A percentile compares a stretch with the other conserved stretches of the same genome.
phyloP scores from a whole-genome alignment of 2,113 vertebrate genomes.

The Riparia riparia region DNA sequence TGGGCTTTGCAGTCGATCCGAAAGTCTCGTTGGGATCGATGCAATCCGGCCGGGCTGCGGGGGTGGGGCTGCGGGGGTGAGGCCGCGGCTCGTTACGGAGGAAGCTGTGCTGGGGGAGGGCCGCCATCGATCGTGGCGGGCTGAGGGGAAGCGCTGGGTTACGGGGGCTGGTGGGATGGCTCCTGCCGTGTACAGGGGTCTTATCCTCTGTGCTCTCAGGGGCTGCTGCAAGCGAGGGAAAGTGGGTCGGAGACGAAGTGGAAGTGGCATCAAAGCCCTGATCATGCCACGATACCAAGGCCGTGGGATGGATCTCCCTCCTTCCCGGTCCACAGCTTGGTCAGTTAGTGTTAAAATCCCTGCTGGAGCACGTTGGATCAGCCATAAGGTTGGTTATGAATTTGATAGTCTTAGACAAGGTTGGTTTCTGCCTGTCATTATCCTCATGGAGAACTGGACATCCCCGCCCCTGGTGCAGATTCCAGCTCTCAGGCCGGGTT shows the following conservation, averaged over 20 bases:
- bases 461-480: not conserved
- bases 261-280: not conserved
- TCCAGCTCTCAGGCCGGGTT: not conserved
- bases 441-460: fast-evolving
- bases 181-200: not conserved
- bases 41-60: not conserved
- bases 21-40: not conserved
- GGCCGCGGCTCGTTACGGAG: not conserved
- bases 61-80: not conserved
- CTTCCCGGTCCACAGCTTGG: not conserved
- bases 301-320: not conserved
- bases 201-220: not conserved
- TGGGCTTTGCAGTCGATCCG: not conserved
- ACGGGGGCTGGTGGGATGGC: not conserved
- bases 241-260: not conserved
- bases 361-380: not conserved
- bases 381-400: not conserved
- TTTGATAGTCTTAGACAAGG: not conserved
- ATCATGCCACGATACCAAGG: fast-evolving
- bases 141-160: not conserved
- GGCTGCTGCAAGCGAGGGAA: not conserved
- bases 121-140: not conserved
- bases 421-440: not conserved
- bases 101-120: not conserved
- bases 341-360: not conserved